Conservation (phyloP, 2,113 vertebrate species). For the Labeo catla region DNA sequence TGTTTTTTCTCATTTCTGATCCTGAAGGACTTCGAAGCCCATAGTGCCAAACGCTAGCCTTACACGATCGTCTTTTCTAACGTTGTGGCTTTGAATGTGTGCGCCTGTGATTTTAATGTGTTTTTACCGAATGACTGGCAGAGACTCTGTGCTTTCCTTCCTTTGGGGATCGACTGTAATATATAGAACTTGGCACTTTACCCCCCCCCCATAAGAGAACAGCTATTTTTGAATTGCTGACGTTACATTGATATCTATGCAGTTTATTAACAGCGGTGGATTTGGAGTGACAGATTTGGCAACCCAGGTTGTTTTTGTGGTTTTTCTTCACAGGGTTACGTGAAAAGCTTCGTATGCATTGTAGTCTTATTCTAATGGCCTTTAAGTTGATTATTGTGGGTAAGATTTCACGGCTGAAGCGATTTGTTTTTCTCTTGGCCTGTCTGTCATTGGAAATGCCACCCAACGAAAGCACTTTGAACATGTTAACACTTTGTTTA, state of each 20-base stretch:
- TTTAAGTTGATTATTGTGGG: slow-evolving; percentile 58
- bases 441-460: slow-evolving; percentile 48
- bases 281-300: slow-evolving; percentile 29
- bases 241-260: slow-evolving; percentile 55
- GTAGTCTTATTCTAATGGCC: slow-evolving; percentile 52
- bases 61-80: slow-evolving; percentile 9
- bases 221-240: slow-evolving; percentile 2
- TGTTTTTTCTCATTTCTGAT: background rate
- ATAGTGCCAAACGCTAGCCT: slow-evolving; percentile 67
- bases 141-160: background rate
- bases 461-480: slow-evolving; percentile 65
- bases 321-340: background rate
- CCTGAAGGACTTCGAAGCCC: slow-evolving; percentile 30
- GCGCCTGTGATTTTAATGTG: background rate
- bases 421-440: slow-evolving; percentile 40
- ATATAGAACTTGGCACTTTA: slow-evolving; percentile 53
- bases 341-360: background rate
- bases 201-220: slow-evolving; percentile 14
- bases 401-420: slow-evolving; percentile 16
- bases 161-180: slow-evolving; percentile 5
- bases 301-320: background rate
- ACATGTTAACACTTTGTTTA: slow-evolving; percentile 58
- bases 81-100: slow-evolving; percentile 6
- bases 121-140: background rate
- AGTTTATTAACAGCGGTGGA: slow-evolving; percentile 39